A percentile compares a stretch with the other conserved stretches of the same genome.
These are phyloP conservation scores for Myzus persicae DNA, from an alignment of 1,140 invertebrate genomes.

Conservation along the genomic window DNA sequence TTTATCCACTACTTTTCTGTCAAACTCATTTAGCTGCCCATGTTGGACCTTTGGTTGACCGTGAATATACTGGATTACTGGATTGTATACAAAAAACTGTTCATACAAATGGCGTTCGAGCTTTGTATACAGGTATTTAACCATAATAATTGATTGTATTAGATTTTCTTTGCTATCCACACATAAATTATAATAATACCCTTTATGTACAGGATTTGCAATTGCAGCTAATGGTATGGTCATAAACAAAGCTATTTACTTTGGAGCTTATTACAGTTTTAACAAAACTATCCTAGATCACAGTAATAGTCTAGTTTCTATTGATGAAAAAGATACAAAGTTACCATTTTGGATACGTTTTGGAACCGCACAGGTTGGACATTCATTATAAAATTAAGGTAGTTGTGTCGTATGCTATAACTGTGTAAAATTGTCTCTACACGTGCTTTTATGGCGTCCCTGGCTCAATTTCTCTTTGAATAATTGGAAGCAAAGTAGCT, in stretches of 20 bases:
- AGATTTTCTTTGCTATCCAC: not conserved
- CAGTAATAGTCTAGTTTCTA: constrained; percentile 35
- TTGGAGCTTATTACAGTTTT: constrained; percentile 56
- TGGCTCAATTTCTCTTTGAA: too few species aligned
- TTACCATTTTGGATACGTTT: constrained; percentile 57
- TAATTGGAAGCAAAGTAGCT: too few species aligned
- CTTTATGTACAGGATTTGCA: constrained; percentile 38
- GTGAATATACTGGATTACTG: constrained; percentile 53
- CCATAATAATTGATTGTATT: not conserved
- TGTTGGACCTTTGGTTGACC: constrained; percentile 47
- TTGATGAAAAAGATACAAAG: constrained; percentile 44
- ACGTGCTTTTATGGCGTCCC: too few species aligned
- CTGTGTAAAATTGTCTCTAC: too few species aligned
- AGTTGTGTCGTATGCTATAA: too few species aligned
- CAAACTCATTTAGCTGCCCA: constrained; percentile 54
- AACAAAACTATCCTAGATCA: constrained; percentile 53
- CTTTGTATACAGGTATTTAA: constrained; percentile 46
- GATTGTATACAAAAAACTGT: constrained; percentile 56
- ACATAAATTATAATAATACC: not conserved
- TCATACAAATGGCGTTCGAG: constrained; percentile 40
- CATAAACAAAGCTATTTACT: constrained; percentile 52
- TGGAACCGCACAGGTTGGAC: constrained; percentile 37
- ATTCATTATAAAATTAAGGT: not conserved
- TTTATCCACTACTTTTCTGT: constrained; percentile 51
- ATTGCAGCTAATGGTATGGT: constrained; percentile 55